Percentiles rank a stretch among this genome's conserved stretches.
Conservation (phyloP, 1,140 invertebrate species). For the Drosophila pseudoobscura region DNA sequence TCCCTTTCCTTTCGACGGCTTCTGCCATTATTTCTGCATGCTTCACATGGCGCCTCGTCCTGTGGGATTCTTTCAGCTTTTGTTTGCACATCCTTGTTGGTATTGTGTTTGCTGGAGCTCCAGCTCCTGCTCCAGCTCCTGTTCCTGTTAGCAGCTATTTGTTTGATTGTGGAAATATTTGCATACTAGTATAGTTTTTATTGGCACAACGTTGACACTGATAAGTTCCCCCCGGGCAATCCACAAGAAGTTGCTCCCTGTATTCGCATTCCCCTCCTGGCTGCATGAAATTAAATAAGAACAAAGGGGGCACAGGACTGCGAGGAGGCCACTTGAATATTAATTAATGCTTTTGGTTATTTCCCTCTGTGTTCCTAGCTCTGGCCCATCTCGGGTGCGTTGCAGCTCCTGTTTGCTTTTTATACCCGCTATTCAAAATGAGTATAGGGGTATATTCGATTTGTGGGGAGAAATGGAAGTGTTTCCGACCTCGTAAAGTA, state of each 20-base stretch:
- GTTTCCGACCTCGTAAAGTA: too few species aligned
- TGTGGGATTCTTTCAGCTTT: slow-evolving; percentile 51
- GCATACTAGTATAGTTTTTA: slow-evolving; percentile 79
- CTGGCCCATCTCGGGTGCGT: slow-evolving; percentile 1
- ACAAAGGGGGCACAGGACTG: slow-evolving; percentile 12
- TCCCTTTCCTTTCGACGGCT: slow-evolving; percentile 25
- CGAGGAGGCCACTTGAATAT: slow-evolving; percentile 46
- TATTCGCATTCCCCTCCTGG: slow-evolving; percentile 8
- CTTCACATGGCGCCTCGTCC: slow-evolving; percentile 50
- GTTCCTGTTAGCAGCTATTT: slow-evolving; percentile 67
- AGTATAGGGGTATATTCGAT: too few species aligned
- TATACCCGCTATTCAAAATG: too few species aligned
- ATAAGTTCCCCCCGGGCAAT: slow-evolving; percentile 71
- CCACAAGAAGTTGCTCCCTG: slow-evolving; percentile 2
- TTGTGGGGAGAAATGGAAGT: too few species aligned
- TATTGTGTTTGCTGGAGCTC: slow-evolving; percentile 39
- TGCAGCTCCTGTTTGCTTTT: slow-evolving; percentile 18
- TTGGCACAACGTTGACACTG: slow-evolving; percentile 81
- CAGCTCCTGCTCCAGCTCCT: slow-evolving; percentile 12
- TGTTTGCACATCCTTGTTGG: slow-evolving; percentile 63
- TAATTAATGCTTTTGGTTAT: slow-evolving; percentile 57
- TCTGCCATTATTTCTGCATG: slow-evolving; percentile 53
- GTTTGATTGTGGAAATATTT: slow-evolving; percentile 80
- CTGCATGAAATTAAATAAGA: slow-evolving; percentile 67
- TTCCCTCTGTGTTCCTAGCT: background rate